Conservation (phyloP, 2,888 invertebrate species). For the Metopia argyrocephala region DNA sequence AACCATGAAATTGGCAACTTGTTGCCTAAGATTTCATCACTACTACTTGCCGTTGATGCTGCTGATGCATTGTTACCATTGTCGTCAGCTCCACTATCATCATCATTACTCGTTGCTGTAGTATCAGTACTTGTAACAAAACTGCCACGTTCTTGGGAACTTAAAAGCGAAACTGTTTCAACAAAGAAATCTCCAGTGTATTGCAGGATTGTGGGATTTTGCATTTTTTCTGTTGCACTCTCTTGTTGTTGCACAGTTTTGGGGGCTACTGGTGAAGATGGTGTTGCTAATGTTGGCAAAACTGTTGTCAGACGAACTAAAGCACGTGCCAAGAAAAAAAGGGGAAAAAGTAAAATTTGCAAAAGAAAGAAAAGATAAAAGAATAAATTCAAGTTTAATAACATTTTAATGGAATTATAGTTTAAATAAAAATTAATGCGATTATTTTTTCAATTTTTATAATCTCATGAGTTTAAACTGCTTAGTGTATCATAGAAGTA, state of each 20-base stretch:
- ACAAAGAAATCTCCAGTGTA: constrained; percentile 70
- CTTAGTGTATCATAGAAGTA: not conserved
- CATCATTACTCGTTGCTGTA: constrained; percentile 12
- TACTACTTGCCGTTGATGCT: constrained; percentile 24
- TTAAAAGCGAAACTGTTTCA: constrained; percentile 69
- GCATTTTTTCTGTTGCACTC: constrained; percentile 29
- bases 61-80: not conserved
- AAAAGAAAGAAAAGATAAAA: constrained; percentile 30
- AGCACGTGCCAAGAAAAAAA: constrained; percentile 21
- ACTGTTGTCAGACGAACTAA: constrained; percentile 59
- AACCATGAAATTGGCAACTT: constrained; percentile 73
- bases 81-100: not conserved
- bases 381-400: constrained; percentile 45
- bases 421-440: constrained; percentile 30
- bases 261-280: constrained; percentile 37
- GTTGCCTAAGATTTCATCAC: constrained; percentile 70
- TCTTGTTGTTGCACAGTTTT: constrained; percentile 34
- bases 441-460: not conserved
- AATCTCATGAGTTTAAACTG: not conserved
- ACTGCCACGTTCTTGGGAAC: constrained; percentile 69
- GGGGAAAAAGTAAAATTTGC: too few relatives aligned
- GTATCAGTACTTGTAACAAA: constrained; percentile 64
- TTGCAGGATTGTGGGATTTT: constrained; percentile 58
- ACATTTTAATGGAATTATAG: constrained; percentile 48
- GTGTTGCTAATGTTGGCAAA: constrained; percentile 43